phyloP scores from a whole-genome alignment of 2,113 vertebrate species.

The Calyptomena viridis region DNA sequence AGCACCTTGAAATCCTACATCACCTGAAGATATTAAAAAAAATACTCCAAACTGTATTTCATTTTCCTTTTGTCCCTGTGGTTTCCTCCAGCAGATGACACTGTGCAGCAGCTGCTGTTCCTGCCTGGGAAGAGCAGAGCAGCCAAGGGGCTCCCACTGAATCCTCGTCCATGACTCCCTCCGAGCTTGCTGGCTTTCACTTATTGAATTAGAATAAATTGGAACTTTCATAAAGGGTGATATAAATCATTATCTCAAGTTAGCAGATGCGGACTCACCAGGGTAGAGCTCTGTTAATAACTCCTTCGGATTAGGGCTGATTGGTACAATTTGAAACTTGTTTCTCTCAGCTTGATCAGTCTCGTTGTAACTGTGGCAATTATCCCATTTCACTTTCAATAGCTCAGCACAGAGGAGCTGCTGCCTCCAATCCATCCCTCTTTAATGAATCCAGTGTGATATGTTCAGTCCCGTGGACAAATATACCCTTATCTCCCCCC shows the following conservation, averaged over 20 bases:
- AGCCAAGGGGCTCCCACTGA: background rate
- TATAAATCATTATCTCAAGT: conserved; percentile 84
- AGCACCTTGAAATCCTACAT: background rate
- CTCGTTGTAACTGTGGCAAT: conserved; percentile 78
- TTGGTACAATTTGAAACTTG: conserved; percentile 85
- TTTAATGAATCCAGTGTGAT: conserved; percentile 69
- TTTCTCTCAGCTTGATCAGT: conserved; percentile 85
- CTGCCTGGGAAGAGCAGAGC: background rate
- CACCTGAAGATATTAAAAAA: background rate
- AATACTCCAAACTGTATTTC: background rate
- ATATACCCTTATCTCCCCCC: background rate
- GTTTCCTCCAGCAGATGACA: background rate
- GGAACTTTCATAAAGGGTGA: conserved; percentile 79
- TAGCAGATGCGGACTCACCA: conserved; percentile 81
- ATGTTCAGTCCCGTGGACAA: conserved; percentile 32
- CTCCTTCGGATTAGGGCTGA: conserved; percentile 81
- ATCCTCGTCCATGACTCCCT: conserved; percentile 14
- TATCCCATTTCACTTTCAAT: conserved; percentile 80
- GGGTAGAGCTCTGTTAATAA: conserved; percentile 82
- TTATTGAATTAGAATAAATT: conserved; percentile 85
- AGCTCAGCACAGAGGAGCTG: conserved; percentile 69
- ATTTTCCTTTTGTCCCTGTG: background rate
- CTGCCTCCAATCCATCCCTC: conserved; percentile 69
- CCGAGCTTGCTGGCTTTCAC: conserved; percentile 51
- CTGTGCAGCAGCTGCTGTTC: background rate